A percentile compares a stretch with the other conserved stretches of the same genome.
Evolutionary conservation across 2,797 vertebrate genomes (phyloP).

Genomic region (Borostomias antarcticus): DNA sequence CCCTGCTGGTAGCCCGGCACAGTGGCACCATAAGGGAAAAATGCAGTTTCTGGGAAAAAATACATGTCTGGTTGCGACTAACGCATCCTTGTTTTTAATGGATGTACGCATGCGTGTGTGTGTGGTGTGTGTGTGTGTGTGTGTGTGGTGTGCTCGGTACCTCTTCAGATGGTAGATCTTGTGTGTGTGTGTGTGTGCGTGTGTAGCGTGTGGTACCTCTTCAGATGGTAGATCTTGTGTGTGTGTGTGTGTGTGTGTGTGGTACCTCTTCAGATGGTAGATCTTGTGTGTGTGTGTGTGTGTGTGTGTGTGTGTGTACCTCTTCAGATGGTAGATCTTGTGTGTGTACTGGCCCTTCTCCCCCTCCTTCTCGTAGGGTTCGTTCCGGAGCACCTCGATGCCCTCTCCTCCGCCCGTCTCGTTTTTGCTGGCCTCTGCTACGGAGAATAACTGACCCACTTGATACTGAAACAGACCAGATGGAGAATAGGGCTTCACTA

Average conservation of each 20-base stretch:
- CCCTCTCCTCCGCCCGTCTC: conserved; percentile 95
- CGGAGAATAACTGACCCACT: conserved; percentile 93
- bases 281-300: not conserved
- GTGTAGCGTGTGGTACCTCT: conserved; percentile 50
- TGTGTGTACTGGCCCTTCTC: conserved; percentile 94
- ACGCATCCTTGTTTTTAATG: no score
- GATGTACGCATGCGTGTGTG: no score
- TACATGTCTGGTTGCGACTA: no score
- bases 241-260: no score
- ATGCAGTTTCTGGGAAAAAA: no score
- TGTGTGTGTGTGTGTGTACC: conserved; percentile 48
- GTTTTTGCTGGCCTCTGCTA: conserved; percentile 97
- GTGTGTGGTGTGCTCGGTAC: no score
- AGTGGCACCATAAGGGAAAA: conserved; percentile 19
- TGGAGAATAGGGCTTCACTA: no score
- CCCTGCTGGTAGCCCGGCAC: conserved; percentile 46
- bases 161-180: no score
- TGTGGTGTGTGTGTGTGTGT: no score
- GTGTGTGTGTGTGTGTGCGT: no score
- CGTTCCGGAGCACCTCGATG: conserved; percentile 92
- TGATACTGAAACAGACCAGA: conserved; percentile 84
- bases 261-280: no score
- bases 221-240: conserved; percentile 92
- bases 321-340: conserved; percentile 89
- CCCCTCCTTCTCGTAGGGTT: conserved; percentile 89